Base-by-base conservation (phyloP, 2,113 vertebrate genomes). In the Octodon degus region DNA sequence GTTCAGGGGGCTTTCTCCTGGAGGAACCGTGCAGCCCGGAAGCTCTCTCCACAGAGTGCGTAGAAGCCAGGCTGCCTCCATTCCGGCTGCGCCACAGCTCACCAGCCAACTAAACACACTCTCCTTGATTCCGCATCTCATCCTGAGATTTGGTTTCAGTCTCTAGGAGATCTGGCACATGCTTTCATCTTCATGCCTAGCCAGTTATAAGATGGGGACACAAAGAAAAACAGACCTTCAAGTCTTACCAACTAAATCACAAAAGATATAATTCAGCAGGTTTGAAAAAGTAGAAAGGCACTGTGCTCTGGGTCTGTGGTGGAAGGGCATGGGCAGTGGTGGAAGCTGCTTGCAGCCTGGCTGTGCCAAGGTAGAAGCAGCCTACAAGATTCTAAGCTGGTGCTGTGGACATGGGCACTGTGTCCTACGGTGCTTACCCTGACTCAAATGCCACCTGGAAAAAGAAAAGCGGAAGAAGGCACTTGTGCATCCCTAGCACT, bases 171-270 rank as follows among this genome's bases (percentile, higher is more conserved):
- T 30, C 55, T 91, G 40, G 7, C 20, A 34, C 32, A 53, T 86
- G 40, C 40, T 74, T 72, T 91, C 58, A 85, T 95, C 82, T 82
- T 92, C 4, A 60, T 19, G 62, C 58, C 91, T 80, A 53, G 85
- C 86, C 94, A 81, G 63, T 94, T 96, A 95, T 92, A 63, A 94
- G 58, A 91, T 27, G n/a, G 30, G 25, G 19, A 76, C 25, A 89
- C 55, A 77, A 53, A 74, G 47, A 82, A 34, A 81, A 70, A 30
- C 30, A 65, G 77, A 74, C 11, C 10, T 24, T 47, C 83, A 93
- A 92, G 77, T 74, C 25, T 79, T 63, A 76, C 25, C 43, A 89
- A 93, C 24, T 68, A 94, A 95, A 20, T 43, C 34, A 89, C 86
- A 63, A 72, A 82, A 86, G n/a, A 86, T 68, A 4, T 50, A 70